A percentile compares a stretch with the other conserved stretches of the same genome.
Conservation (phyloP, 2,113 vertebrate species). For the Embiotoca jacksoni region DNA sequence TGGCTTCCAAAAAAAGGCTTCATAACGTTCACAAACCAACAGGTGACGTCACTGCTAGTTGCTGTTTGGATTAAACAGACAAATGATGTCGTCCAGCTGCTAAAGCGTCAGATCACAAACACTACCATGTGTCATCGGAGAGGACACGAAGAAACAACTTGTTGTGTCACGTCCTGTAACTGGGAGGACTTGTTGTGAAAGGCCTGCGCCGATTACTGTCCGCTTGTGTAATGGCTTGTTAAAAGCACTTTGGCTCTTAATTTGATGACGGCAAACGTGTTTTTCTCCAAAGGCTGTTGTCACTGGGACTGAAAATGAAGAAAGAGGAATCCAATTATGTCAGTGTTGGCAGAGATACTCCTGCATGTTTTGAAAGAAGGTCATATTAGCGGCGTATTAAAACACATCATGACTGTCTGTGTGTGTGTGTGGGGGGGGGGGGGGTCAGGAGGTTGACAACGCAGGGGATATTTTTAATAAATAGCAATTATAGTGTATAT, state of each 20-base stretch:
- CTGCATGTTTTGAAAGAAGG: neutral
- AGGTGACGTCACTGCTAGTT: too few relatives aligned
- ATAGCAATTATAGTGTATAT: slow-evolving; percentile 65
- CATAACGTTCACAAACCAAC: too few relatives aligned
- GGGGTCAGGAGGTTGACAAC: slow-evolving; percentile 2
- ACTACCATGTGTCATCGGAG: neutral
- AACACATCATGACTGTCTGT: slow-evolving; percentile 30
- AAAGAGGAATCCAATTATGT: slow-evolving; percentile 63
- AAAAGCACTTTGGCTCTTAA: slow-evolving; percentile 40
- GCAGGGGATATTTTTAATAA: slow-evolving; percentile 71
- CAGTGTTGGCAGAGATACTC: slow-evolving; percentile 16
- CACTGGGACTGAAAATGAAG: slow-evolving; percentile 53
- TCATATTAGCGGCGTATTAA: slow-evolving; percentile 47
- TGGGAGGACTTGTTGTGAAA: neutral
- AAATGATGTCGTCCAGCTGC: too few relatives aligned
- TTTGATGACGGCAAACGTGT: slow-evolving; percentile 46
- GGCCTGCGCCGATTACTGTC: slow-evolving; percentile 13
- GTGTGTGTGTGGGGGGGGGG: slow-evolving; percentile 26
- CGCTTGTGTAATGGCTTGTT: slow-evolving; percentile 36
- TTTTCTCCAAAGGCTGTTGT: slow-evolving; percentile 47
- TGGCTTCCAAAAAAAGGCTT: too few relatives aligned
- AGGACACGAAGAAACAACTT: too few relatives aligned
- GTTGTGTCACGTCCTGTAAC: neutral
- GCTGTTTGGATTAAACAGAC: too few relatives aligned
- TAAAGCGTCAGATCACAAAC: too few relatives aligned